Base-by-base conservation (phyloP, 2,113 vertebrate species). In the Sus scrofa region DNA sequence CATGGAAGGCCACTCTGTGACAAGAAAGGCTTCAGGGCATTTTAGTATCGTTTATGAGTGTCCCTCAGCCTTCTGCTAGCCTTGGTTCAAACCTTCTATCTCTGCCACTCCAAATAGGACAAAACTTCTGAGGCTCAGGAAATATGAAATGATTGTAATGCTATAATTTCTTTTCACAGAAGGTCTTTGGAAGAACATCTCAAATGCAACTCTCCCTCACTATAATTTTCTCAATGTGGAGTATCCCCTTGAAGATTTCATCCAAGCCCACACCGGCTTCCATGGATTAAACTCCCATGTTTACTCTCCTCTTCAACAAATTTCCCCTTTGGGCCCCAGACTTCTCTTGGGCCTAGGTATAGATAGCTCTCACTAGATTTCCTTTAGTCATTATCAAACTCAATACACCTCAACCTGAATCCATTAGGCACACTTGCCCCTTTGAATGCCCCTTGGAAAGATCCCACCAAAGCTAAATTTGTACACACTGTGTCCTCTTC, bases 351-450 rank as follows among this genome's bases (percentile, higher is more conserved):
- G 4, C 37, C 27, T 86, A 14, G 32, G 7, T 44, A 9, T 63
- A 58, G n/a, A 65, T 2, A 19, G n/a, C n/a, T n/a, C 30, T 62
- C 6, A 65, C 39, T 84, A 20, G 44, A 70, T 90, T 65, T 97
- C n/a, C n/a, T 85, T n/a, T 84, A 60, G 32, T 84, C 70, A 54
- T 94, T 58, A 37, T 56, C 22, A 95, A 74, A 92, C 4, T 56
- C 60, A 58, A 2, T 50, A 54, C 54, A 78, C 93, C 39, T 86
- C 77, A 75, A 24, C 32, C 34, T 44, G 24, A 96, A 52, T 52
- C 92, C 68, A n/a, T 19, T 67, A 71, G 32, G 30, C 26, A 65
- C 16, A 63, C n/a, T n/a, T 86, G 44, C 27, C 37, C 10, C 81
- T 71, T 63, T 14, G 58, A 89, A 81, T 39, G 2, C 7, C 30